A percentile compares a stretch with the other conserved stretches of the same genome.
phyloP scores from a whole-genome alignment of 35 echinoderm and acorn worm species.

The Diadema setosum region DNA sequence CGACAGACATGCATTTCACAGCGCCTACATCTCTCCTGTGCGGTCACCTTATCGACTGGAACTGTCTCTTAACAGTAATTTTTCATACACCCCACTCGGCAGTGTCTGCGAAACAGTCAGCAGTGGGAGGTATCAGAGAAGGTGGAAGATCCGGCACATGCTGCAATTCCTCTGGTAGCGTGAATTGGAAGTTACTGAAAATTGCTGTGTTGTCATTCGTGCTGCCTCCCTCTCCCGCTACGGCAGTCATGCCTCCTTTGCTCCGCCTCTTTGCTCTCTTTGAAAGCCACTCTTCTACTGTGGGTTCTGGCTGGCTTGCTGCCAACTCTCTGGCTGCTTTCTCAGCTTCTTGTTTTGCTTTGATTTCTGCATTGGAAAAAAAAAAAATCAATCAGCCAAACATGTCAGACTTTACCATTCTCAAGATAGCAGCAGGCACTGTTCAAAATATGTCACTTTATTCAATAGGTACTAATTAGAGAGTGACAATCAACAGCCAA shows the following conservation, averaged over 20 bases:
- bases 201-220: not conserved
- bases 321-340: not conserved
- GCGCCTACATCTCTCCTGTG: too few species aligned
- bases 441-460: not conserved
- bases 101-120: not conserved
- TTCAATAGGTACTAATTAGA: too few species aligned
- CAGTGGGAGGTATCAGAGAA: conserved; percentile 47
- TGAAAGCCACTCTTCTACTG: conserved; percentile 46
- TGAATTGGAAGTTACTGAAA: not conserved
- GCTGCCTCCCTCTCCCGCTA: not conserved
- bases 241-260: not conserved
- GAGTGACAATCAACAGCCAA: too few species aligned
- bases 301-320: conserved; percentile 10
- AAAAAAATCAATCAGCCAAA: not conserved
- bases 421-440: not conserved
- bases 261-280: conserved; percentile 28
- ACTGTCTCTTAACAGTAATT: too few species aligned
- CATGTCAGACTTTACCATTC: not conserved
- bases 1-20: too few species aligned
- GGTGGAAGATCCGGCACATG: conserved; percentile 54
- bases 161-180: conserved; percentile 32
- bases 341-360: not conserved
- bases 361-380: conserved; percentile 13
- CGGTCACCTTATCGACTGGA: too few species aligned
- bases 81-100: conserved; percentile 33